phyloP scores from a whole-genome alignment of 2,797 vertebrate genomes.

The Myripristis murdjan region DNA sequence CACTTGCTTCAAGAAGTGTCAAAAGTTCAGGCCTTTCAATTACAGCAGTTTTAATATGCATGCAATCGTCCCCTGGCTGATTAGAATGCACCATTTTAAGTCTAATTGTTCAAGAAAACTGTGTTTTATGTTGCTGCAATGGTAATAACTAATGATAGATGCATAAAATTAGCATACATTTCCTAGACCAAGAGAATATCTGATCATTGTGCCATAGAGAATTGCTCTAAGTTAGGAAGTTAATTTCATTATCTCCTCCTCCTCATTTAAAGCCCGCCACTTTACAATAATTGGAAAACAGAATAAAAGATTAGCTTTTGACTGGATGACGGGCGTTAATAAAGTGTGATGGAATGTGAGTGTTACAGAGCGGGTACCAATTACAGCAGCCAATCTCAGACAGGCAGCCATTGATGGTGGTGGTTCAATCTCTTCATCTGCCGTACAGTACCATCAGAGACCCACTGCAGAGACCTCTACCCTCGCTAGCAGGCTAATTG shows the following conservation, averaged over 20 bases:
- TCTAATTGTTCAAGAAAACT: conserved; percentile 95
- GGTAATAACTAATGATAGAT: conserved; percentile 95
- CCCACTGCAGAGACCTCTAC: conserved; percentile 78
- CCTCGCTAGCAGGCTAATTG: conserved; percentile 80
- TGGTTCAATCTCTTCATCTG: conserved; percentile 81
- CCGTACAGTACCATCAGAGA: conserved; percentile 74
- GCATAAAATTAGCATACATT: conserved; percentile 99
- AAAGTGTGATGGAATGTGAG: conserved; percentile 88
- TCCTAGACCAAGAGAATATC: conserved; percentile 93
- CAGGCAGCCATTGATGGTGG: conserved; percentile 74
- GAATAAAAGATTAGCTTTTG: conserved; percentile 92
- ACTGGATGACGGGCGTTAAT: conserved; percentile 88
- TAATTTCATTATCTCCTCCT: conserved; percentile 97
- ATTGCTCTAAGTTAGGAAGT: conserved; percentile 96
- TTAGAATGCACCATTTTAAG: conserved; percentile 93
- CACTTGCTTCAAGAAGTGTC: conserved; percentile 78
- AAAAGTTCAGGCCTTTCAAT: conserved; percentile 86
- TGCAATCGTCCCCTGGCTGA: conserved; percentile 87
- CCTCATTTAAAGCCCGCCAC: conserved; percentile 90
- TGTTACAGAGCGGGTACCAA: conserved; percentile 80
- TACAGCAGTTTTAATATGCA: conserved; percentile 83
- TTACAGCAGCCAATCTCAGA: conserved; percentile 81
- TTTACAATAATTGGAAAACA: conserved; percentile 93
- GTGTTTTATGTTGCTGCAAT: conserved; percentile 91
- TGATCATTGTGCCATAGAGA: conserved; percentile 94